Conservation (phyloP, 1,140 invertebrate species). For the Hyphantria cunea region DNA sequence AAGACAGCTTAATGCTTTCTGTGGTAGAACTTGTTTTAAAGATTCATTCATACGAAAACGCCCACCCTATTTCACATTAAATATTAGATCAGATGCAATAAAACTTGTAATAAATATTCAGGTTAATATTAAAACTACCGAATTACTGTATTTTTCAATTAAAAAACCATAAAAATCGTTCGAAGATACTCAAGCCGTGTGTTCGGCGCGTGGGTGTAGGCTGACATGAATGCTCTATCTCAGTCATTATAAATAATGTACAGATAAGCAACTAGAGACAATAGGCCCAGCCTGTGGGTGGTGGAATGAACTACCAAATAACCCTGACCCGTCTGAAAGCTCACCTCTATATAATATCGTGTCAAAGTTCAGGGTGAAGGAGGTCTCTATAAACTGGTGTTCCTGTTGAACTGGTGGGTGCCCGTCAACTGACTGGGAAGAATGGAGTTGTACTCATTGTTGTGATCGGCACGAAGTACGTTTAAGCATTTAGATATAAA, state of each 20-base stretch:
- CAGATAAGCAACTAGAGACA: slow-evolving; percentile 62
- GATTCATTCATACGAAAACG: no score
- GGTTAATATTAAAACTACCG: background rate
- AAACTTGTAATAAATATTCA: no score
- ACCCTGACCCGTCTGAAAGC: slow-evolving; percentile 17
- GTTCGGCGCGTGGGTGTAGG: slow-evolving; percentile 52
- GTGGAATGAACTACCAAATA: slow-evolving; percentile 37
- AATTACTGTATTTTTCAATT: slow-evolving; percentile 36
- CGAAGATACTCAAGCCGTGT: slow-evolving; percentile 28
- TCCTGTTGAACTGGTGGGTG: slow-evolving; percentile 30
- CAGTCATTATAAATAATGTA: slow-evolving; percentile 67
- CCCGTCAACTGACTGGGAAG: slow-evolving; percentile 29
- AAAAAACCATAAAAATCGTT: slow-evolving; percentile 37
- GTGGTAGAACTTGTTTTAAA: no score
- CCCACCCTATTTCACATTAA: no score
- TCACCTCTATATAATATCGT: background rate
- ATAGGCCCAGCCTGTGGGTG: slow-evolving; percentile 53
- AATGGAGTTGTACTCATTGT: slow-evolving; percentile 32
- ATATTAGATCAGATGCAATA: no score
- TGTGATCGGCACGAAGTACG: slow-evolving; percentile 34
- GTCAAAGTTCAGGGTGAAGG: background rate
- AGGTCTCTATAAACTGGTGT: slow-evolving; percentile 27
- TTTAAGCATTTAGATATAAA: slow-evolving; percentile 29
- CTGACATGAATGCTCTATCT: slow-evolving; percentile 51
- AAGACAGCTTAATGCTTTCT: no score